Conservation (phyloP, 2,888 invertebrate species). For the Phrixothrix hirtus region DNA sequence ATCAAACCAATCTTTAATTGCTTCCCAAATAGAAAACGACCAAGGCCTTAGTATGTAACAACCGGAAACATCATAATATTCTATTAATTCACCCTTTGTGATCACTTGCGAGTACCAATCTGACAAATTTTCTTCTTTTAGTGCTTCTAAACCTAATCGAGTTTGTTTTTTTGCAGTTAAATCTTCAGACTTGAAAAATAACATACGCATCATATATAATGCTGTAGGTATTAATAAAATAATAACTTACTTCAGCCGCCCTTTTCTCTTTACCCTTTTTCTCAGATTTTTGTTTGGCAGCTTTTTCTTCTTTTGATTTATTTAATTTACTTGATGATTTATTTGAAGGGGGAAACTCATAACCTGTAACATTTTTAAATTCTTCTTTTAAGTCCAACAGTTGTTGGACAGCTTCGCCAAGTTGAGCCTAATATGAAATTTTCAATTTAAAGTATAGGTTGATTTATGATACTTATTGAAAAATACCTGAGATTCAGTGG, state of each 20-base stretch:
- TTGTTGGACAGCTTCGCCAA: conserved; percentile 62
- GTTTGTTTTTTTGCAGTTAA: conserved; percentile 87
- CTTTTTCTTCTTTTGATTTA: conserved; percentile 37
- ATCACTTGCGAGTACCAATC: conserved; percentile 98
- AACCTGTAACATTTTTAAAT: conserved; percentile 71
- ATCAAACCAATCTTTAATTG: conserved; percentile 85
- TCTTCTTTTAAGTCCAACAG: conserved; percentile 74
- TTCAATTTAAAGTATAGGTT: not conserved
- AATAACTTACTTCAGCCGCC: conserved; percentile 40
- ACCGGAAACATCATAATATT: conserved; percentile 99
- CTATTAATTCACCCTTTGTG: conserved; percentile 95
- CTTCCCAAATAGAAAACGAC: conserved; percentile 96
- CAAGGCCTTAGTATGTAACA: conserved; percentile 98
- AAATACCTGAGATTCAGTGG: too few species aligned
- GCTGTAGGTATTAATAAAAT: too few species aligned
- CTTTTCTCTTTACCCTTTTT: conserved; percentile 42
- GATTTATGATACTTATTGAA: conserved; percentile 48
- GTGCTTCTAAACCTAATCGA: conserved; percentile 89
- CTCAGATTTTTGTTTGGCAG: conserved; percentile 45
- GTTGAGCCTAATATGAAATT: conserved; percentile 14
- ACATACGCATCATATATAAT: too few species aligned
- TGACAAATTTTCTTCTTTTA: conserved; percentile 88
- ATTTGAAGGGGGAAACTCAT: conserved; percentile 56
- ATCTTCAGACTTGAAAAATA: too few species aligned
- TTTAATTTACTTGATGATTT: conserved; percentile 42